These are phyloP conservation scores for Andrena minutula DNA, from an alignment of 2,888 invertebrate species.

Conservation along the genomic window DNA sequence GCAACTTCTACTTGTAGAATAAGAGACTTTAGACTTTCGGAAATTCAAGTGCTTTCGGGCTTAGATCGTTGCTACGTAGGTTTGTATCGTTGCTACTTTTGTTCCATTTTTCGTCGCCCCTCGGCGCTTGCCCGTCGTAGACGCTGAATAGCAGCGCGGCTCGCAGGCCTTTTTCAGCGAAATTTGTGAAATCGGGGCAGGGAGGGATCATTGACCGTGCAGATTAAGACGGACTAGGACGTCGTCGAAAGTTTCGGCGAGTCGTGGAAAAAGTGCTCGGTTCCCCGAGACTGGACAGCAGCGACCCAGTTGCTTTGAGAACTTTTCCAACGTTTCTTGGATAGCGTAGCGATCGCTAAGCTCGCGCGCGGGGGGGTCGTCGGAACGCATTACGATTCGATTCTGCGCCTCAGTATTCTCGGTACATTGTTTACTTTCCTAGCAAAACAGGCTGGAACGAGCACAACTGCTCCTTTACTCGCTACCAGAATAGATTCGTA, in stretches of 20 bases:
- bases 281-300: slow-evolving; percentile 21
- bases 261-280: slow-evolving; percentile 48
- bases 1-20: no score
- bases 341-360: not conserved
- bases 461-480: slow-evolving; percentile 47
- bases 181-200: slow-evolving; percentile 72
- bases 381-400: slow-evolving; percentile 29
- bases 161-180: slow-evolving; percentile 54
- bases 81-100: not conserved
- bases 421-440: slow-evolving; percentile 55
- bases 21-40: no score
- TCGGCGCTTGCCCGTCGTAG: no score
- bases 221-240: slow-evolving; percentile 66
- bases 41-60: no score
- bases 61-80: not conserved
- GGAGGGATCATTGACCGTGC: slow-evolving; percentile 69
- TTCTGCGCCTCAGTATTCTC: slow-evolving; percentile 43
- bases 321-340: slow-evolving; percentile 7
- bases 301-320: slow-evolving; percentile 54
- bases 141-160: not conserved
- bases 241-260: slow-evolving; percentile 66
- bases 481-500: slow-evolving; percentile 55
- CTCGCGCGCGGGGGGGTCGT: slow-evolving; percentile 17
- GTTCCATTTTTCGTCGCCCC: no score
- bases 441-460: slow-evolving; percentile 34